Percentiles rank a stretch among this genome's conserved stretches.
Evolutionary conservation across 2,888 invertebrate species (phyloP).

Genomic region (Drosophila mettleri): DNA sequence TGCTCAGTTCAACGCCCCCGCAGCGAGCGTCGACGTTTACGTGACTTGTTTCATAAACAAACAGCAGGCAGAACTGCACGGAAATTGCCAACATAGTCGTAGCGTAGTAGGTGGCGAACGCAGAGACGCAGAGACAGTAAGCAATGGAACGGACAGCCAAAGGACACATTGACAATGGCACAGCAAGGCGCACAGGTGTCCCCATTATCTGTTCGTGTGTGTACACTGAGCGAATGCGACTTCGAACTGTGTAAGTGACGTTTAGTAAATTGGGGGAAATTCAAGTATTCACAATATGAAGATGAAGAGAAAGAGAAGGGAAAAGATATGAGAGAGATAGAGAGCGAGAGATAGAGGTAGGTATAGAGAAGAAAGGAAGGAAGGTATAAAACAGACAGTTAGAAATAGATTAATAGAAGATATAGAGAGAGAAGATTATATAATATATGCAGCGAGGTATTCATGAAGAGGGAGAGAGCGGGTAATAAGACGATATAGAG

Average conservation of each 20-base stretch:
- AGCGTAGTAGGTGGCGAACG: conserved; percentile 41
- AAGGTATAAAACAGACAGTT: not conserved
- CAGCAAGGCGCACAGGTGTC: conserved; percentile 42
- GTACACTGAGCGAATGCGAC: not conserved
- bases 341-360: not conserved
- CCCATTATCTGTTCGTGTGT: conserved; percentile 9
- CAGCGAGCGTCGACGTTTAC: conserved; percentile 68
- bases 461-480: too few relatives aligned
- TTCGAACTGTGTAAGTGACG: not conserved
- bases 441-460: too few relatives aligned
- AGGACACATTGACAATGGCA: conserved; percentile 41
- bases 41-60: conserved; percentile 80
- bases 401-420: not conserved
- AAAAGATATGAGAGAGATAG: too few relatives aligned
- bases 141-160: conserved; percentile 10
- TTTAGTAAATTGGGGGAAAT: not conserved
- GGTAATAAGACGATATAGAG: too few relatives aligned
- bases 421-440: not conserved
- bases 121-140: conserved; percentile 15
- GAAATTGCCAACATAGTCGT: conserved; percentile 63
- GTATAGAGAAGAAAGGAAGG: not conserved
- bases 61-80: conserved; percentile 75
- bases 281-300: not conserved
- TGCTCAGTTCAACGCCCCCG: conserved; percentile 75
- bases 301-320: too few relatives aligned